Conservation (phyloP, 2,888 invertebrate genomes). For the Andricus curvator region DNA sequence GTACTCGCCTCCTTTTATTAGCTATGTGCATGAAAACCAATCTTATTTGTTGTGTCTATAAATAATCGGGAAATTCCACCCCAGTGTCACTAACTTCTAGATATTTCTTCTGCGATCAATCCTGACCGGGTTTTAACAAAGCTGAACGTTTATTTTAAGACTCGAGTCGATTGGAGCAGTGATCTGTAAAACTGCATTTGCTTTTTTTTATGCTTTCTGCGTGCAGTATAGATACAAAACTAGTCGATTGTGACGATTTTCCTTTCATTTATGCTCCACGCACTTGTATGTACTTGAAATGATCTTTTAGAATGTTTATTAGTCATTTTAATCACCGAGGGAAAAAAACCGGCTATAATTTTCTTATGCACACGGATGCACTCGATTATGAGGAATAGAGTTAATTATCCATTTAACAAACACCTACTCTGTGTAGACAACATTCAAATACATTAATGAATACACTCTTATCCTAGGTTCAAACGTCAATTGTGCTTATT, state of each 20-base stretch:
- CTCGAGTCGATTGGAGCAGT: conserved; percentile 29
- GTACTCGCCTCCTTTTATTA: conserved; percentile 72
- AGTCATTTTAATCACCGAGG: conserved; percentile 5
- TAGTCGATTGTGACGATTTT: conserved; percentile 15
- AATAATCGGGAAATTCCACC: conserved; percentile 19
- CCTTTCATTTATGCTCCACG: neutral
- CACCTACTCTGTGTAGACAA: conserved; percentile 15
- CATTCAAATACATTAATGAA: neutral
- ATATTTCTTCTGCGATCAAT: conserved; percentile 29
- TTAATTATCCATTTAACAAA: conserved; percentile 16
- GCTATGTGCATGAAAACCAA: conserved; percentile 44
- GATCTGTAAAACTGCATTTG: conserved; percentile 25
- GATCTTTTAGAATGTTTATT: conserved; percentile 7
- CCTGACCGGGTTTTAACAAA: conserved; percentile 24
- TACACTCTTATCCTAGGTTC: neutral
- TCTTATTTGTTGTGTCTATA: conserved; percentile 10
- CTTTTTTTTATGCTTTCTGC: conserved; percentile 26
- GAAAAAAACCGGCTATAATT: conserved; percentile 12
- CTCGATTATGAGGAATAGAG: neutral
- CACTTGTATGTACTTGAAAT: neutral
- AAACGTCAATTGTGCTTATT: conserved; percentile 31
- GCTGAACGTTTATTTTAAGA: conserved; percentile 43
- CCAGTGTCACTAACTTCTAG: neutral
- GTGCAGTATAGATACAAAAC: neutral
- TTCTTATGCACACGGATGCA: conserved; percentile 3